Evolutionary conservation across 2,888 invertebrate species (phyloP).

Genomic region (Lycia hirtaria): DNA sequence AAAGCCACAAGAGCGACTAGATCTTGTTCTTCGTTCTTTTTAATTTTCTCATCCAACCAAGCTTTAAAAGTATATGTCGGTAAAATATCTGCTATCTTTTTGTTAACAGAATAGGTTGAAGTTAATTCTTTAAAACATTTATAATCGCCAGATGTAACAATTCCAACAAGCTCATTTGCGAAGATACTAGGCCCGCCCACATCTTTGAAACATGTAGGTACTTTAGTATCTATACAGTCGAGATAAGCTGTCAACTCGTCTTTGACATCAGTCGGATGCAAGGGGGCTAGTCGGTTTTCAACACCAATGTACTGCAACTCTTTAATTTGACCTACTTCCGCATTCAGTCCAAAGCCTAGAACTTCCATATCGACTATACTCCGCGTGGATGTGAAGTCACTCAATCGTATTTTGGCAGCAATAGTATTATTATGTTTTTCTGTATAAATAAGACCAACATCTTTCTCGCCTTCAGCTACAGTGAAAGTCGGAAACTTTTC

Average conservation of each 20-base stretch:
- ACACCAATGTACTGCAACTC: constrained; percentile 70
- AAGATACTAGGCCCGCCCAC: constrained; percentile 70
- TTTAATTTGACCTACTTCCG: constrained; percentile 61
- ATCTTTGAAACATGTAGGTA: constrained; percentile 73
- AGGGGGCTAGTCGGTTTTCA: constrained; percentile 54
- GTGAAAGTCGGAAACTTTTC: constrained; percentile 71
- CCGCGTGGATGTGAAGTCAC: constrained; percentile 61
- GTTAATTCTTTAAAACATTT: constrained; percentile 70
- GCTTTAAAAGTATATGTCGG: constrained; percentile 69
- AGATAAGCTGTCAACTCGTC: constrained; percentile 52
- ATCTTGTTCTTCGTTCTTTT: constrained; percentile 62
- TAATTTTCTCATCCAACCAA: constrained; percentile 73
- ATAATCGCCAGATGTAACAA: constrained; percentile 63
- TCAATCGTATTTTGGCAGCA: constrained; percentile 65
- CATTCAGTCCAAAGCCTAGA: constrained; percentile 73
- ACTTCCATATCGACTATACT: constrained; percentile 62
- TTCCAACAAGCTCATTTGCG: constrained; percentile 69
- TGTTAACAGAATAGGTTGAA: constrained; percentile 65
- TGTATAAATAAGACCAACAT: constrained; percentile 71
- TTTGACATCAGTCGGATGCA: constrained; percentile 20
- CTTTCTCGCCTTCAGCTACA: constrained; percentile 56
- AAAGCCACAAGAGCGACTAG: constrained; percentile 51
- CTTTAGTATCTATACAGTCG: constrained; percentile 75
- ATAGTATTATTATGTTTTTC: constrained; percentile 67
- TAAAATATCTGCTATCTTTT: constrained; percentile 62